phyloP scores from a whole-genome alignment of 2,888 invertebrate genomes.

The Tineola bisselliella region DNA sequence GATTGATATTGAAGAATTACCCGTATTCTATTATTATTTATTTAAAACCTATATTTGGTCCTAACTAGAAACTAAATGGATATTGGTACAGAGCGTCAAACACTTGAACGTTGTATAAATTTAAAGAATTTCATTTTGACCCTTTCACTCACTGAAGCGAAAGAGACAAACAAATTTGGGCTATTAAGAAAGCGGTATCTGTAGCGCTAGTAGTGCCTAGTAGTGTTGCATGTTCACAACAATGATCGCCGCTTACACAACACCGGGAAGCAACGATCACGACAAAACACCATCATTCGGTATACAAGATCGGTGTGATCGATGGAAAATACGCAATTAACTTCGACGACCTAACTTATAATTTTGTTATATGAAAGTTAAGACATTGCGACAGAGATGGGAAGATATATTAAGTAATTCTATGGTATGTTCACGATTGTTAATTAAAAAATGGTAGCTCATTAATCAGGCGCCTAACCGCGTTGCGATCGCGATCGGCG shows the following conservation, averaged over 20 bases:
- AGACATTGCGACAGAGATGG: slow-evolving; percentile 20
- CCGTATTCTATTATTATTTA: too few relatives aligned
- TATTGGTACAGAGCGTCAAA: too few relatives aligned
- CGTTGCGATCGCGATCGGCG: slow-evolving; percentile 37
- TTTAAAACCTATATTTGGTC: too few relatives aligned
- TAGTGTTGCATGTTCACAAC: slow-evolving; percentile 19
- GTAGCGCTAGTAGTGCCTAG: too few relatives aligned
- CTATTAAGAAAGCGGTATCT: too few relatives aligned
- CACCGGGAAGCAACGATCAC: slow-evolving; percentile 41
- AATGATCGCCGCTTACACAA: slow-evolving; percentile 36
- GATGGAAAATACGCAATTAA: slow-evolving; percentile 45
- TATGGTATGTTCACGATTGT: slow-evolving; percentile 26
- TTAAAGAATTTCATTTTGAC: too few relatives aligned
- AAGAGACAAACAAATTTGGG: too few relatives aligned
- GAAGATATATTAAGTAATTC: slow-evolving; percentile 23
- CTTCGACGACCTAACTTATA: slow-evolving; percentile 33
- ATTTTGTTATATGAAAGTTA: slow-evolving; percentile 26
- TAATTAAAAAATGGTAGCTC: slow-evolving; percentile 48
- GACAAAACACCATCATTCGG: slow-evolving; percentile 21
- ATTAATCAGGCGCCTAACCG: slow-evolving; percentile 41
- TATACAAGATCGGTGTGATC: not conserved
- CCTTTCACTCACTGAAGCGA: too few relatives aligned
- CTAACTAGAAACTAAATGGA: too few relatives aligned
- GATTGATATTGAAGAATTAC: too few relatives aligned
- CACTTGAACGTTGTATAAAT: too few relatives aligned